Percentiles rank a stretch among this genome's conserved stretches.
Conservation (phyloP, 2,797 vertebrate genomes). For the Paguma larvata region DNA sequence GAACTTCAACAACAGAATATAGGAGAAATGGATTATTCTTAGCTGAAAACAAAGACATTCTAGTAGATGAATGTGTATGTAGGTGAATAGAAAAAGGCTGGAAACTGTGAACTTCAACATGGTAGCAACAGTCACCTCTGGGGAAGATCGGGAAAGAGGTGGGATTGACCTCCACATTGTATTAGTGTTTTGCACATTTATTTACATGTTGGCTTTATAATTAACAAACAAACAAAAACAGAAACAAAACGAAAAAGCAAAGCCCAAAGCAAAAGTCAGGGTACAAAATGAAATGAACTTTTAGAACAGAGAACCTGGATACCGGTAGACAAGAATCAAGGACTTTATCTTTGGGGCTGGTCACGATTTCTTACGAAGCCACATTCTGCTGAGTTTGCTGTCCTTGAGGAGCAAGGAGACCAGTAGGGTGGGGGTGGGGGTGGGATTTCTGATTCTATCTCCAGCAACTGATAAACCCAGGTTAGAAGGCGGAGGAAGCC, state of each 20-base stretch:
- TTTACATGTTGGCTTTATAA: not conserved
- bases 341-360: not conserved
- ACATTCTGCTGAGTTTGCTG: not conserved
- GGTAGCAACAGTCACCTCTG: not conserved
- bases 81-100: not conserved
- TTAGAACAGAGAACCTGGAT: constrained; percentile 41
- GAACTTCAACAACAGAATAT: constrained; percentile 56
- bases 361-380: not conserved
- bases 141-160: not conserved
- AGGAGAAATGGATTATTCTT: constrained; percentile 68
- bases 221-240: not conserved
- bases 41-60: constrained; percentile 57
- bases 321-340: constrained; percentile 21
- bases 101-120: not conserved
- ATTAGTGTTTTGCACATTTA: constrained; percentile 1
- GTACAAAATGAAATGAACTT: not conserved
- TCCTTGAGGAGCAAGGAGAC: not conserved
- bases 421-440: too few species aligned
- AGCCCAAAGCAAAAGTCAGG: not conserved
- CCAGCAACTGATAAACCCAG: not conserved
- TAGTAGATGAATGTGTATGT: not conserved
- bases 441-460: not conserved
- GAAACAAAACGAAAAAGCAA: not conserved
- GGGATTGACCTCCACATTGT: not conserved
- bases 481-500: not conserved